Evolutionary conservation across 2,888 invertebrate species (phyloP).

Genomic region (Ophion ellenae): DNA sequence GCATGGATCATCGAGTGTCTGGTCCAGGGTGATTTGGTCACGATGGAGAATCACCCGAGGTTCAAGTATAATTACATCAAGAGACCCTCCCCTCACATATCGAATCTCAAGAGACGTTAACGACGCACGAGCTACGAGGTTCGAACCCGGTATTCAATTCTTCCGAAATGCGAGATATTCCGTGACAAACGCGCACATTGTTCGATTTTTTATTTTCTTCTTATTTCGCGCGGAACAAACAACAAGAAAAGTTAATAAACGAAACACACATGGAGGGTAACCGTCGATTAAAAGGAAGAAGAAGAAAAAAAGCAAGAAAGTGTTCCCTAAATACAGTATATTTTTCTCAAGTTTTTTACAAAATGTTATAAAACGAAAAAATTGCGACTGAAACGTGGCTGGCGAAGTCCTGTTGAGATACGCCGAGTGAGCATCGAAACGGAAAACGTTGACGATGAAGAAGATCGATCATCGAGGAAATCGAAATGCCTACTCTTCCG

Average conservation of each 20-base stretch:
- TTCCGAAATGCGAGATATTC: conserved; percentile 13
- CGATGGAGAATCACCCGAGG: conserved; percentile 85
- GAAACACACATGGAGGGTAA: conserved; percentile 9
- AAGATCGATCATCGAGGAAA: conserved; percentile 3
- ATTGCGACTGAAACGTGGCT: conserved; percentile 17
- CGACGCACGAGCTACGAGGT: neutral
- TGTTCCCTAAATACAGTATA: conserved; percentile 57
- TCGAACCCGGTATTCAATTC: conserved; percentile 23
- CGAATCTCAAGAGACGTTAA: conserved; percentile 55
- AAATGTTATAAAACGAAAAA: conserved; percentile 30
- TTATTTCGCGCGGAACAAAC: conserved; percentile 33
- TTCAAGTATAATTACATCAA: conserved; percentile 85
- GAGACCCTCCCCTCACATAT: conserved; percentile 57
- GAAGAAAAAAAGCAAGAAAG: conserved; percentile 7
- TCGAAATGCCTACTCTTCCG: neutral
- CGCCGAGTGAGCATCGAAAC: no score
- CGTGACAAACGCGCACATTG: conserved; percentile 39
- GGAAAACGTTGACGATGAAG: conserved; percentile 14
- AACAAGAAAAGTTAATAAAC: conserved; percentile 6
- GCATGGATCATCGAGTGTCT: conserved; percentile 89
- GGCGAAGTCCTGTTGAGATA: conserved; percentile 19
- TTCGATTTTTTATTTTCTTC: conserved; percentile 24
- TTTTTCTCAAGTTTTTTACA: conserved; percentile 62
- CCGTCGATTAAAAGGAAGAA: conserved; percentile 14
- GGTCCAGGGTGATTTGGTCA: conserved; percentile 86